phyloP scores from a whole-genome alignment of 2,797 vertebrate species.

The Allobates femoralis region DNA sequence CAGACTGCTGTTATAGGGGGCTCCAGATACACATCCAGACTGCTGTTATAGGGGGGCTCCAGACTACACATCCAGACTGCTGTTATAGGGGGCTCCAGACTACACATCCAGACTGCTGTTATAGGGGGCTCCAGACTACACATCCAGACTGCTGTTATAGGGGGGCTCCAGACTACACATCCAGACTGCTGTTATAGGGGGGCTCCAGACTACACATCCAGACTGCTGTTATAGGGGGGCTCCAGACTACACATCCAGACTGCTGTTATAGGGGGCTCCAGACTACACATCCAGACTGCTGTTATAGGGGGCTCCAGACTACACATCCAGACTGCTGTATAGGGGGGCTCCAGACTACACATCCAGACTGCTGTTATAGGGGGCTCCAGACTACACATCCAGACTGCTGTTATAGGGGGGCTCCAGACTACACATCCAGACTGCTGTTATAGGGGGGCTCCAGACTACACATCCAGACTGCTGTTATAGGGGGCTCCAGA shows the following conservation, averaged over 20 bases:
- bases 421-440: neutral
- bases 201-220: neutral
- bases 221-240: neutral
- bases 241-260: no score
- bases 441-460: no score
- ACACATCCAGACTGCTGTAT: neutral
- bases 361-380: neutral
- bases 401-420: neutral
- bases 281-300: neutral
- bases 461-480: no score
- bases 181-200: neutral
- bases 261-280: neutral
- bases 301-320: neutral
- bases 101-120: no score
- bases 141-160: neutral
- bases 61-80: neutral
- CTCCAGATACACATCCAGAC: neutral
- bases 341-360: neutral
- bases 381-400: neutral
- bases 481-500: neutral
- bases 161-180: neutral
- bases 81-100: neutral
- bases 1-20: neutral
- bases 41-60: neutral
- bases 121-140: no score